Percentiles rank a stretch among this genome's conserved stretches.
Conservation (phyloP, 2,888 invertebrate genomes). For the Malthinus seriepunctatus region DNA sequence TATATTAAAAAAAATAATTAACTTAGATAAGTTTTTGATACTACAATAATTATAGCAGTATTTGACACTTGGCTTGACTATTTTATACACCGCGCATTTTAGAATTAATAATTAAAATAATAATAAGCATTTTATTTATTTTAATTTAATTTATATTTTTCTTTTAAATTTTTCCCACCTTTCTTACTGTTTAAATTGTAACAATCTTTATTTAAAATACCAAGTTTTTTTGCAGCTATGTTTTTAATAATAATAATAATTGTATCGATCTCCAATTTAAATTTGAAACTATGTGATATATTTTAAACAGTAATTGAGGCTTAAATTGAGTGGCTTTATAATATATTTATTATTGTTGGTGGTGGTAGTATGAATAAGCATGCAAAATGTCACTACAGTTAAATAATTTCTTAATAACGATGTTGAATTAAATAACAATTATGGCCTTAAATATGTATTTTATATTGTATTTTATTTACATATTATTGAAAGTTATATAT, state of each 20-base stretch:
- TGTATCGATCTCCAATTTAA: conserved; percentile 1
- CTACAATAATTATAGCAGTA: conserved; percentile 34
- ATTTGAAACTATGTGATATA: conserved; percentile 3
- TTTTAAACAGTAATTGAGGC: conserved; percentile 23
- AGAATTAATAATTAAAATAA: conserved; percentile 14
- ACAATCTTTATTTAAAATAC: conserved; percentile 2
- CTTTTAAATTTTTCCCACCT: conserved; percentile 12
- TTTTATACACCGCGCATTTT: conserved; percentile 35
- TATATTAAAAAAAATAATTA: conserved; percentile 11
- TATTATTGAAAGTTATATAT: conserved; percentile 48
- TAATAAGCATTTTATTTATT: conserved; percentile 20
- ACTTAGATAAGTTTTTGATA: conserved; percentile 36
- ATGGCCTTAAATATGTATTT: conserved; percentile 52
- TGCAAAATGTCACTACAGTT: conserved; percentile 4
- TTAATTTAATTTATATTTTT: conserved; percentile 11
- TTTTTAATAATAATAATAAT: not conserved
- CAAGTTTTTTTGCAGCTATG: not conserved
- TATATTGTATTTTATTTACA: conserved; percentile 52
- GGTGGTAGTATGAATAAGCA: conserved; percentile 30
- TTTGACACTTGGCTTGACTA: conserved; percentile 35
- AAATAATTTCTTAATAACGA: conserved; percentile 1
- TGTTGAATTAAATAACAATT: conserved; percentile 22
- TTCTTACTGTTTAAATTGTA: conserved; percentile 23
- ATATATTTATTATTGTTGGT: conserved; percentile 19
- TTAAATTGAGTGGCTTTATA: conserved; percentile 27